Base-by-base conservation (phyloP, 1,140 invertebrate genomes). In the Drosophila paulistorum region DNA sequence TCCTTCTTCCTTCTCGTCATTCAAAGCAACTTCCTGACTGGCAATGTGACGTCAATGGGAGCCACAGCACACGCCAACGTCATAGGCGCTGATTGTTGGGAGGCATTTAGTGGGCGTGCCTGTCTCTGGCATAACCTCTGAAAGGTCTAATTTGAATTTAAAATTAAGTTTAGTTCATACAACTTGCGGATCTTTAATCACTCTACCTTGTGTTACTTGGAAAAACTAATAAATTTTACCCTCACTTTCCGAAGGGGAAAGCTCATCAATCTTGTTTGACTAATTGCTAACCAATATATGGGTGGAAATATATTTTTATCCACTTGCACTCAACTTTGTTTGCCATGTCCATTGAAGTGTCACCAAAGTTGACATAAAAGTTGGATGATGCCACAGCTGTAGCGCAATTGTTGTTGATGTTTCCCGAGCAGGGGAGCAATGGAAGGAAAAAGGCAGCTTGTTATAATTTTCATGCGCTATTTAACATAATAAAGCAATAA, bases 401-500 rank as follows among this genome's bases (percentile, higher is more conserved):
- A 20, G 54, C 33, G 41, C 20, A 55, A 55, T 20, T 60, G n/a
- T 73, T 57, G 10, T 17, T 68, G 37, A 35, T 37, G 10, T 54
- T 33, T 41, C 23, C 5, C 2, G 20, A 1, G 42, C 10, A 41
- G 42, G 14, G 6, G 14, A 45, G 42, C 4, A 14, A 26, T 2
- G 5, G 5, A 14, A 41, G 45, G 48, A 45, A 57, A 51, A 68
- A 86, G 66, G 51, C 62, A 76, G 82, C 78, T 79, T 87, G 83
- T 71, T 70, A 86, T 79, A 79, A 83, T 86, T 86, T 86, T 82
- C 83, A 87, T 86, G 83, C 83, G 83, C 83, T 87, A 82, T 87
- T 87, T 87, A 87, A 87, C 79, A 87, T 82, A 87, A 86, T 87
- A 87, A 87, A 79, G 83, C 72, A 87, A 82, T 87, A 87, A 82